These are phyloP conservation scores for Turritopsis rubra DNA, from an alignment of 30 jellyfish, hydroid and myxozoan genomes.

Conservation along the genomic window DNA sequence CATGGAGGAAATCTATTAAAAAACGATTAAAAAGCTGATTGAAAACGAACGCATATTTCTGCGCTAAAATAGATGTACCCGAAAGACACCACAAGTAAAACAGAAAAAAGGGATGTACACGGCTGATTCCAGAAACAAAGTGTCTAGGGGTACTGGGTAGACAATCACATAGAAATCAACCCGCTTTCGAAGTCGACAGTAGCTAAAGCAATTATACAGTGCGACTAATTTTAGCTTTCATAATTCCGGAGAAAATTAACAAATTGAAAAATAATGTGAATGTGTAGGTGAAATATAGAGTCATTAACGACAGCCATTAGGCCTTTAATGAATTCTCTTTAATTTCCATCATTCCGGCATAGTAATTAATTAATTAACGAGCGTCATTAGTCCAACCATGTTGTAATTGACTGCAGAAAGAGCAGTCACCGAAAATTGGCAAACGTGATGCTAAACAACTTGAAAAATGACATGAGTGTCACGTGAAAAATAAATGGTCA, in stretches of 20 bases:
- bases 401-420: neutral
- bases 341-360: neutral
- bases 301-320: neutral
- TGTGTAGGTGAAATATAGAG: neutral
- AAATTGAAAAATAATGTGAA: neutral
- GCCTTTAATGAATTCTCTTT: neutral
- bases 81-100: neutral
- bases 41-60: neutral
- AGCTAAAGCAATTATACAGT: neutral
- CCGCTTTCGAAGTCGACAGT: neutral
- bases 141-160: neutral
- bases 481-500: neutral
- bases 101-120: neutral
- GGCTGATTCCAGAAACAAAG: neutral
- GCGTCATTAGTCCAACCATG: neutral
- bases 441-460: neutral
- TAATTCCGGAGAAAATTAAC: neutral
- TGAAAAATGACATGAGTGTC: neutral
- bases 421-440: neutral
- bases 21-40: neutral
- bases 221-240: neutral
- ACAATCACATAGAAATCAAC: neutral
- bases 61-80: neutral
- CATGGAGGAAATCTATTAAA: neutral
- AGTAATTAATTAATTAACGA: neutral